Evolutionary conservation across 2,113 vertebrate species (phyloP).

Genomic region (Trematocara unimaculatum): DNA sequence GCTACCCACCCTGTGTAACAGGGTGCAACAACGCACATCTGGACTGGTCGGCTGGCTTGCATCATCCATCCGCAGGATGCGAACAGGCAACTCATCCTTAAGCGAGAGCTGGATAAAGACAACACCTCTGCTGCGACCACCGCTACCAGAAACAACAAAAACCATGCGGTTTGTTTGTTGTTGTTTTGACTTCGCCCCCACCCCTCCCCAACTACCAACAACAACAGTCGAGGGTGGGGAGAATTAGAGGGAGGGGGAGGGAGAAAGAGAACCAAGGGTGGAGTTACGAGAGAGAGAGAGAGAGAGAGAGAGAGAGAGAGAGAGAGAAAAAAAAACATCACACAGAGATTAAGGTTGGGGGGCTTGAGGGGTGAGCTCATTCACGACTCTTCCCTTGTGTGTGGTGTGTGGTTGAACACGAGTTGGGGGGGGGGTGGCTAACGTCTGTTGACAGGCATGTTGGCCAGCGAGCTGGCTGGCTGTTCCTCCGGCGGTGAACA

Average conservation of each 20-base stretch:
- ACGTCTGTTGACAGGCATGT: conserved; percentile 51
- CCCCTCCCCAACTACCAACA: background rate
- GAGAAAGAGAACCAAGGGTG: conserved; percentile 25
- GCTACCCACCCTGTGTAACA: background rate
- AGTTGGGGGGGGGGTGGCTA: background rate
- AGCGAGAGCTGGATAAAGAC: background rate
- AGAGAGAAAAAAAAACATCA: conserved; percentile 56
- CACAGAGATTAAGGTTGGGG: conserved; percentile 43
- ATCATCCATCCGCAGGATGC: background rate
- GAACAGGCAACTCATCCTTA: background rate
- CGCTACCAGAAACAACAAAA: conserved; percentile 39
- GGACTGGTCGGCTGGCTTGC: background rate
- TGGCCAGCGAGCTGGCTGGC: conserved; percentile 53
- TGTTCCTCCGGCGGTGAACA: conserved; percentile 43
- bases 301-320: conserved; percentile 14
- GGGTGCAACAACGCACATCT: background rate
- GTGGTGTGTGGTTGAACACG: background rate
- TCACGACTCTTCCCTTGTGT: conserved; percentile 32
- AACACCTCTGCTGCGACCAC: background rate
- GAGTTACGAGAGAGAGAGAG: conserved; percentile 34
- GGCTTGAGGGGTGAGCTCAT: background rate
- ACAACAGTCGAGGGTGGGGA: conserved; percentile 22
- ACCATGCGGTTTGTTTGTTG: conserved; percentile 58
- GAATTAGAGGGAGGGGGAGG: background rate
- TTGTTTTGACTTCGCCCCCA: conserved; percentile 40